phyloP scores from a whole-genome alignment of 1,140 invertebrate genomes.

The Penaeus vannamei region DNA sequence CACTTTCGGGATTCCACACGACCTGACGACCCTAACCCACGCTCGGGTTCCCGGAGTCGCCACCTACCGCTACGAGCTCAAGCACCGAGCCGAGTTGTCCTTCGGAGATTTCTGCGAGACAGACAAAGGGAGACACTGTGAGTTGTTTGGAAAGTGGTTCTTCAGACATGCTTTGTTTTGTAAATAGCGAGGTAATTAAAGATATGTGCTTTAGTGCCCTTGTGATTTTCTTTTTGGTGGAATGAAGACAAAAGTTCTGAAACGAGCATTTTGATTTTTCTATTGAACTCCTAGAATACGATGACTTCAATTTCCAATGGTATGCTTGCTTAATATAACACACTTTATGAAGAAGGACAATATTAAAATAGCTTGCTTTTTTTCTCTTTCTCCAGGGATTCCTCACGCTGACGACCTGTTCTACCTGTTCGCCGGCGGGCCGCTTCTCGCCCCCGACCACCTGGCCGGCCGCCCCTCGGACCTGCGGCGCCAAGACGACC shows the following conservation, averaged over 20 bases:
- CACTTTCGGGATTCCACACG: neutral
- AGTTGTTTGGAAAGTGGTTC: neutral
- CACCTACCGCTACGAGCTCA: constrained; percentile 10
- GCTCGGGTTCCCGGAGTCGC: neutral
- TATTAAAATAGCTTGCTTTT: no score
- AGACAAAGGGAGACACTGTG: neutral
- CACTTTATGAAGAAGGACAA: no score
- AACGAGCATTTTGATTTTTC: no score
- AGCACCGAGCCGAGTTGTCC: neutral
- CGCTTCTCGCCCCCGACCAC: neutral
- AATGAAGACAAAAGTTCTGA: no score
- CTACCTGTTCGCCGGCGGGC: constrained; percentile 22
- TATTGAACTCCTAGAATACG: no score
- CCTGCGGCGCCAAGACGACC: constrained; percentile 5
- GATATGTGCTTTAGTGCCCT: no score
- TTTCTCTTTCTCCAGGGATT: constrained; percentile 28
- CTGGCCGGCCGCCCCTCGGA: neutral
- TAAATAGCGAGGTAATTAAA: no score
- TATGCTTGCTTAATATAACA: no score
- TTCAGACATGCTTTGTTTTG: no score
- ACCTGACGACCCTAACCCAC: neutral
- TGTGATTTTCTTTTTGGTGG: no score
- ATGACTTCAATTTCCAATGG: no score
- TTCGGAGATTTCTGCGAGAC: neutral
- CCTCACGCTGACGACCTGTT: constrained; percentile 34